A percentile compares a stretch with the other conserved stretches of the same genome.
phyloP scores from a whole-genome alignment of 2,888 invertebrate genomes.

The Pandemis cinnamomeana region DNA sequence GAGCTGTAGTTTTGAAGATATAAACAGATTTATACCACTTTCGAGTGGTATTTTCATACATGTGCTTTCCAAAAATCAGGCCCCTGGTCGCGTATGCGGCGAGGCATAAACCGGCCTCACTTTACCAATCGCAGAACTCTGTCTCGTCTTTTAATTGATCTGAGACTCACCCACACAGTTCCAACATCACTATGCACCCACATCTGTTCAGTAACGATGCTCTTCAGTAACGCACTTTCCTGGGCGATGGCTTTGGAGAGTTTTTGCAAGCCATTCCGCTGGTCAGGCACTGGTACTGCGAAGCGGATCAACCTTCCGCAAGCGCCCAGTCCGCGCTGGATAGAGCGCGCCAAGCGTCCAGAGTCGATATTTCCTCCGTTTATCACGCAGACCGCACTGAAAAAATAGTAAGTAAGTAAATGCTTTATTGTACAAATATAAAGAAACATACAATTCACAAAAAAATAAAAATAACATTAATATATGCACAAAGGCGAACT shows the following conservation, averaged over 20 bases:
- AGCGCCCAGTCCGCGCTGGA: conserved; percentile 91
- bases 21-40: too few relatives aligned
- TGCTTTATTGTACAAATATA: too few relatives aligned
- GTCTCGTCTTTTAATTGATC: not conserved
- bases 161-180: conserved; percentile 69
- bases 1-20: too few relatives aligned
- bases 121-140: too few relatives aligned
- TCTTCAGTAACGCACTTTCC: conserved; percentile 71
- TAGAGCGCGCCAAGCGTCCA: conserved; percentile 89
- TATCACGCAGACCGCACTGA: conserved; percentile 89
- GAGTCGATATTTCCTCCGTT: conserved; percentile 93
- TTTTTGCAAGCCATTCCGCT: conserved; percentile 89
- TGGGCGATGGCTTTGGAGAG: conserved; percentile 75
- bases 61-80: too few relatives aligned
- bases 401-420: too few relatives aligned
- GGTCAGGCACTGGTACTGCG: conserved; percentile 88
- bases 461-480: too few relatives aligned
- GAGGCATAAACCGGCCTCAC: too few relatives aligned
- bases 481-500: too few relatives aligned
- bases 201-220: conserved; percentile 76
- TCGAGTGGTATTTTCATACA: too few relatives aligned
- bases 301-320: conserved; percentile 89
- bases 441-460: too few relatives aligned
- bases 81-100: too few relatives aligned
- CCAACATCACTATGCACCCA: conserved; percentile 75